Conservation (phyloP, 2,888 invertebrate genomes). For the Geotrupes spiniger region DNA sequence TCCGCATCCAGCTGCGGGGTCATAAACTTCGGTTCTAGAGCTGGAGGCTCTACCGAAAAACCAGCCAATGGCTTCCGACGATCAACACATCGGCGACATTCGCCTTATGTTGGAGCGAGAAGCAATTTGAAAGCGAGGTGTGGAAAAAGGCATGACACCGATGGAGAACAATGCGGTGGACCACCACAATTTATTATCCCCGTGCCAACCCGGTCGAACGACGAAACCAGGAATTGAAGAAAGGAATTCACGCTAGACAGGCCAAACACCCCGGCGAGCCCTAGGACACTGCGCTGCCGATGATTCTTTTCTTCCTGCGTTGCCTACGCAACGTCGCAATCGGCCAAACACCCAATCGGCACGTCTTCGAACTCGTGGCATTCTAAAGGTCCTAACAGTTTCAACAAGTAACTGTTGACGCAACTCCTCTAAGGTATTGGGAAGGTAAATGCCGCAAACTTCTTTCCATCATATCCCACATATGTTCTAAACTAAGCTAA, state of each 20-base stretch:
- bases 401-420: too few species aligned
- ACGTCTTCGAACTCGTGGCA: too few species aligned
- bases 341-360: slow-evolving; percentile 5
- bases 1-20: too few species aligned
- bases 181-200: slow-evolving; percentile 30
- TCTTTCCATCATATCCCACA: too few species aligned
- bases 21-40: too few species aligned
- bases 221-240: slow-evolving; percentile 32
- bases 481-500: too few species aligned
- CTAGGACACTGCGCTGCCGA: slow-evolving; percentile 18
- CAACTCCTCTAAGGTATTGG: too few species aligned
- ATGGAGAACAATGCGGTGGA: slow-evolving; percentile 25
- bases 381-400: too few species aligned
- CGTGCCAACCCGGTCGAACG: slow-evolving; percentile 29
- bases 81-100: slow-evolving; percentile 26
- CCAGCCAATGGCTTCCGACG: slow-evolving; percentile 11
- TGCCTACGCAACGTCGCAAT: slow-evolving; percentile 22
- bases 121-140: slow-evolving; percentile 7
- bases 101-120: slow-evolving; percentile 23
- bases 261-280: background rate
- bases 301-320: slow-evolving; percentile 8
- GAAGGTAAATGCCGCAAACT: too few species aligned
- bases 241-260: slow-evolving; percentile 19
- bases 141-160: slow-evolving; percentile 15
- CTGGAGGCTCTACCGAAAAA: too few species aligned